Evolutionary conservation across 2,797 vertebrate species (phyloP).

Genomic region (Sorex maritimensis): DNA sequence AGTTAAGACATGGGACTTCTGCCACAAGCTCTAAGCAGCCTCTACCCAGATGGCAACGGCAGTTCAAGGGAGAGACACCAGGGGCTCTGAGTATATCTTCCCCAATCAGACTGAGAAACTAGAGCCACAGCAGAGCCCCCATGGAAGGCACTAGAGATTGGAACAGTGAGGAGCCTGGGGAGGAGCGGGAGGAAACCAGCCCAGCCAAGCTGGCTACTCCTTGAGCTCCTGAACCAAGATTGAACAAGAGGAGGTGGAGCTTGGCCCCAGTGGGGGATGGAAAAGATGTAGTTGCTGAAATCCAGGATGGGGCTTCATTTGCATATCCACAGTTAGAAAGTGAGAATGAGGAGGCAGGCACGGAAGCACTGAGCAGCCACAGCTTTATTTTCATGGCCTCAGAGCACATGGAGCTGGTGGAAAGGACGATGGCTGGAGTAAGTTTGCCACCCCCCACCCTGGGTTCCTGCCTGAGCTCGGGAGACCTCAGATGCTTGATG

Average conservation of each 20-base stretch:
- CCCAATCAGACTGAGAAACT: constrained; percentile 94
- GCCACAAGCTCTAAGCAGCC: too few relatives aligned
- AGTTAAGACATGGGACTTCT: too few relatives aligned
- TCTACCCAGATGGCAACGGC: too few relatives aligned
- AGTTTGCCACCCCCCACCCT: constrained; percentile 92
- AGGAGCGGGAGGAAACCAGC: constrained; percentile 71
- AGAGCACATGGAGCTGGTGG: constrained; percentile 97
- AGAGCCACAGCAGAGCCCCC: constrained; percentile 90
- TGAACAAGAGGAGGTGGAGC: constrained; percentile 88
- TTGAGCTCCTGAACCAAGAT: constrained; percentile 96
- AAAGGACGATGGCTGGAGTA: constrained; percentile 96
- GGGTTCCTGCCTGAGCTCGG: constrained; percentile 94
- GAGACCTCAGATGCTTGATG: constrained; percentile 98
- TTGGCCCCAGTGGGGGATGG: constrained; percentile 82
- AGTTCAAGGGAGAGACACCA: constrained; percentile 87
- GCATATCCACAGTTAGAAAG: constrained; percentile 94
- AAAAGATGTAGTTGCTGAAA: constrained; percentile 89
- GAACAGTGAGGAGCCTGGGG: constrained; percentile 91
- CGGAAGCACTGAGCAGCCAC: constrained; percentile 89
- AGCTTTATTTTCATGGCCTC: constrained; percentile 97
- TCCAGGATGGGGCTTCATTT: constrained; percentile 95
- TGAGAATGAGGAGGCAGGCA: constrained; percentile 91
- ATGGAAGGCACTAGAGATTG: constrained; percentile 89
- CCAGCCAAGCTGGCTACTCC: constrained; percentile 88
- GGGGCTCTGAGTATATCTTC: constrained; percentile 95